Evolutionary conservation across 2,113 vertebrate genomes (phyloP).

Genomic region (Phylloscopus trochiloides): DNA sequence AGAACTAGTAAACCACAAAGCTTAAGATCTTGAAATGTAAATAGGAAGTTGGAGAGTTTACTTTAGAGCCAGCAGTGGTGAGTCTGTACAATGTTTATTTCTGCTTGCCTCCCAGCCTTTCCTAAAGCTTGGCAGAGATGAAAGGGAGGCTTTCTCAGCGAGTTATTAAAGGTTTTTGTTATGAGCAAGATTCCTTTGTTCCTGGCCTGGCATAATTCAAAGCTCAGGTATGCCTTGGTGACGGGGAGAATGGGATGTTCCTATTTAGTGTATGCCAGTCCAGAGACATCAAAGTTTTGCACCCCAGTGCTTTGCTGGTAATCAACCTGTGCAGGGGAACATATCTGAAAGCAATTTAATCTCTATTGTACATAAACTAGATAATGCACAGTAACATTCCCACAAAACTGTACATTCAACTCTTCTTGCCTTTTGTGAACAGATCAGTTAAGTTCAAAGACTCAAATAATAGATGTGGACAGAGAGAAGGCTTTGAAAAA

Average conservation of each 20-base stretch:
- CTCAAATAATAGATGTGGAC: not conserved
- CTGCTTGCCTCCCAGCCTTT: slow-evolving; percentile 60
- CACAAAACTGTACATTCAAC: not conserved
- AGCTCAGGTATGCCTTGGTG: slow-evolving; percentile 60
- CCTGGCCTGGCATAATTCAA: slow-evolving; percentile 54
- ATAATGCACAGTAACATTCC: not conserved
- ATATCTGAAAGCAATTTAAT: not conserved
- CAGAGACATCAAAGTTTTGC: not conserved
- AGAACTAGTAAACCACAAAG: slow-evolving; percentile 68
- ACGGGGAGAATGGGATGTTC: not conserved
- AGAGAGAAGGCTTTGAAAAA: not conserved
- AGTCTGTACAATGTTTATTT: slow-evolving; percentile 48
- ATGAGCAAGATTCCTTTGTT: slow-evolving; percentile 64
- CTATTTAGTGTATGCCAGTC: not conserved
- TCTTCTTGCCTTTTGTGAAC: not conserved
- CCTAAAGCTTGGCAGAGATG: slow-evolving; percentile 51
- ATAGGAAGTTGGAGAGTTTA: slow-evolving; percentile 74
- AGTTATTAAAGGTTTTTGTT: slow-evolving; percentile 62
- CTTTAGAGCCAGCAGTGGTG: slow-evolving; percentile 56
- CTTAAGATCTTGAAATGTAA: slow-evolving; percentile 70
- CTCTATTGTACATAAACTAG: not conserved
- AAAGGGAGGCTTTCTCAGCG: slow-evolving; percentile 53
- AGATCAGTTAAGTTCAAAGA: not conserved
- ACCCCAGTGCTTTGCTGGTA: not conserved
- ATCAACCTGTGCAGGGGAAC: not conserved